A percentile compares a stretch with the other conserved stretches of the same genome.
Conservation (phyloP, 2,888 invertebrate genomes). For the Oasisia sp. region DNA sequence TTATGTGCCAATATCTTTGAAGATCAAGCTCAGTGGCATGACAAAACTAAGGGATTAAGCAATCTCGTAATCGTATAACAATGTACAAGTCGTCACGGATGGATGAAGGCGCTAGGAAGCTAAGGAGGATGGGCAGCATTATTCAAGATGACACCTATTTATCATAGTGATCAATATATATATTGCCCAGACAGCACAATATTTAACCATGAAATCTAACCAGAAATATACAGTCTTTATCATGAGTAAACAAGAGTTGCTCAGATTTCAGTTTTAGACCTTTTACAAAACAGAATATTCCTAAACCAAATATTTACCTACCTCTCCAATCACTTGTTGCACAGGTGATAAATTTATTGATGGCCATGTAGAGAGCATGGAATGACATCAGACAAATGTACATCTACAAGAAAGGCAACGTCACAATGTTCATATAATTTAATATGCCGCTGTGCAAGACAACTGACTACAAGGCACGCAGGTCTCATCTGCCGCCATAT, state of each 20-base stretch:
- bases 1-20: too few species aligned
- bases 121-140: not conserved
- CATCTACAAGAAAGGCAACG: slow-evolving; percentile 74
- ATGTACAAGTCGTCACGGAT: too few species aligned
- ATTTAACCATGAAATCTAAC: not conserved
- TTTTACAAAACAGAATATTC: not conserved
- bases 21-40: too few species aligned
- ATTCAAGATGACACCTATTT: not conserved
- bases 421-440: not conserved
- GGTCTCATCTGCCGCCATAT: too few species aligned
- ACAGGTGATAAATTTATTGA: slow-evolving; percentile 94
- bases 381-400: slow-evolving; percentile 97
- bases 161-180: not conserved
- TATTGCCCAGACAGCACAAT: not conserved
- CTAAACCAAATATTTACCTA: slow-evolving; percentile 45
- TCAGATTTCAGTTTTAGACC: not conserved
- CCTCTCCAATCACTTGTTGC: slow-evolving; percentile 91
- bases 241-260: too few species aligned
- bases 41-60: too few species aligned
- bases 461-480: not conserved
- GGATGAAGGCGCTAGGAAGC: too few species aligned
- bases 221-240: too few species aligned
- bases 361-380: slow-evolving; percentile 89
- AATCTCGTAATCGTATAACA: too few species aligned
- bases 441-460: not conserved